phyloP scores from a whole-genome alignment of 2,888 invertebrate genomes.

The Drosophila subsilvestris region DNA sequence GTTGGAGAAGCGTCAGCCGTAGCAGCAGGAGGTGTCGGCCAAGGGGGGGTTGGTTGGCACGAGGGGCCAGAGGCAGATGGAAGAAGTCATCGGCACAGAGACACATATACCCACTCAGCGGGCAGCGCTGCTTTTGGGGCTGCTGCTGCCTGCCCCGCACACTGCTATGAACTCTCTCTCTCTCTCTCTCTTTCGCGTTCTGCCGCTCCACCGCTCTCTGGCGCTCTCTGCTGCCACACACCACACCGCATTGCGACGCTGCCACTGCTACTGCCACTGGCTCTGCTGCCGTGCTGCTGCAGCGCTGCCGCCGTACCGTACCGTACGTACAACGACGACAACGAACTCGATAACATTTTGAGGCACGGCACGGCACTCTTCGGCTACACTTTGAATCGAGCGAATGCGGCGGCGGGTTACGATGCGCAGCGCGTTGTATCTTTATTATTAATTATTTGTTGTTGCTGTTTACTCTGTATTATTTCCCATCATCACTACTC shows the following conservation, averaged over 20 bases:
- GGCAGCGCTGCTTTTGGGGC: constrained; percentile 51
- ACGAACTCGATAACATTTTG: constrained; percentile 84
- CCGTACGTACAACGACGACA: constrained; percentile 75
- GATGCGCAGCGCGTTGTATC: constrained; percentile 81
- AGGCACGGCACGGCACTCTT: constrained; percentile 85
- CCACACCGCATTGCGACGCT: constrained; percentile 69
- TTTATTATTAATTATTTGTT: constrained; percentile 79
- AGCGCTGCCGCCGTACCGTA: constrained; percentile 37
- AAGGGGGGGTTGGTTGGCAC: background rate
- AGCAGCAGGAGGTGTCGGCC: constrained; percentile 1
- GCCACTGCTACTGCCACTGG: constrained; percentile 37
- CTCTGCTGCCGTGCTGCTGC: constrained; percentile 47
- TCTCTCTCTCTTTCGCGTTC: constrained; percentile 41
- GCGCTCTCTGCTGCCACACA: constrained; percentile 58
- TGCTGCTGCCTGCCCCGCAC: background rate
- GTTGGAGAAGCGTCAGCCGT: constrained; percentile 6
- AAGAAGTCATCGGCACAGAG: constrained; percentile 83
- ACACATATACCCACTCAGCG: constrained; percentile 82
- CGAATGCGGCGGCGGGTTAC: constrained; percentile 83
- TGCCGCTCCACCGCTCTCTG: constrained; percentile 19
- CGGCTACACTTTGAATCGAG: constrained; percentile 84
- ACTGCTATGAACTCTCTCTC: constrained; percentile 27
- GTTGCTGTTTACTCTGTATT: constrained; percentile 74
- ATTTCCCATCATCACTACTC: constrained; percentile 49
- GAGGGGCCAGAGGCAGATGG: constrained; percentile 48